Base-by-base conservation (phyloP, 2,888 invertebrate species). In the Aporophyla lueneburgensis region DNA sequence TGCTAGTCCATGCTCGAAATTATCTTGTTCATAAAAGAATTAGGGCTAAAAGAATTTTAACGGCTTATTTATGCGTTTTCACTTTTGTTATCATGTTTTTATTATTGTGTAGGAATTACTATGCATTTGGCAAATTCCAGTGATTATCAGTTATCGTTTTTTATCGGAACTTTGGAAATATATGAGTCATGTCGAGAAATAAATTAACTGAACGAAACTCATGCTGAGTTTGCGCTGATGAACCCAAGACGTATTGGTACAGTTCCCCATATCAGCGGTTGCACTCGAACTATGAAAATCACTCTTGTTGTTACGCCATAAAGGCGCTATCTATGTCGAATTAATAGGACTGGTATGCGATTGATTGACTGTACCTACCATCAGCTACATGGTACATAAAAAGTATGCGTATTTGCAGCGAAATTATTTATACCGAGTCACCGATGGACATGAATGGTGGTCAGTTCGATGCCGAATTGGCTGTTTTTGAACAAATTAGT, bases 11-110 rank as follows among this genome's bases (percentile, higher is more conserved):
- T 40, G 21, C 16, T 19, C 53, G 4, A 46, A n/a, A 56, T 54
- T 43, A 71, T 62, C n/a, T n/a, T 51, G 49, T 63, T 63, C 21
- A 62, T 71, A 71, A 70, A 78, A 78, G 33, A 27, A 78, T 78
- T 69, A 76, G 51, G 51, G 2, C 33, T 16, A 1, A 61, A 78
- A 49, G 0, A 53, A 51, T 66, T 33, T 65, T 14, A 51, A 19
- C 16, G 33, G 40, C 56, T 65, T 63, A 43, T 46, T 74, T 33
- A 51, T 27, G n/a, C 51, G 40, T n/a, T 71, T 54, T 33, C 6
- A 40, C 0, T n/a, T 58, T 33, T 49, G 33, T 65, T 70, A 80
- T 70, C 76, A 19, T 70, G 33, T 71, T 71, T 72, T 68, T 77
- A 67, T 68, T 69, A 51, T 43, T 61, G 19, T 63, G 66, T 49